Base-by-base conservation (phyloP, 37 sponge, comb jelly and placozoan genomes). In the Aplysina aerophoba region DNA sequence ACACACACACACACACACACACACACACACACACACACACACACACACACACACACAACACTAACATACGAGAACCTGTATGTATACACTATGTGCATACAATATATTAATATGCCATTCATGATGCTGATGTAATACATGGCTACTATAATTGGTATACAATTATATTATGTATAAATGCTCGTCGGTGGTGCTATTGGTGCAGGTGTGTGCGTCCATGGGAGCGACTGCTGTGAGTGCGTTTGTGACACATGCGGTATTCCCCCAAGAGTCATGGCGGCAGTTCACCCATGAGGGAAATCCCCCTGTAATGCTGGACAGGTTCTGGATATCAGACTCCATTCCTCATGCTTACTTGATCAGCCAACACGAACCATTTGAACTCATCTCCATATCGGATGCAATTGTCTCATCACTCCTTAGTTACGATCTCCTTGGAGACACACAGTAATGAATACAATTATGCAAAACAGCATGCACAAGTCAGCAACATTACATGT, bases 311-410 rank as follows among this genome's bases (percentile, higher is more conserved):
- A 2, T 53, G 30, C 80, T 94, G 60, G 80, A 75, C 28, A 87
- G 84, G 4, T 90, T 97, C 64, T 97, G 97, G 97, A 88, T 97
- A 59, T 94, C 97, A 20, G 97, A 97, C 69, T 97, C 97, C 28
- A 79, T 97, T 5, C 97, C 97, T 0, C 85, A 87, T 60, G 90
- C 93, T 19, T 15, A 59, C 36, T 83, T 88, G 15, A 88, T 94
- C 31, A 85, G 57, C 22, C 25, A 69, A 25, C 74, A 86, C 73
- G 58, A 41, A 13, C 97, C 97, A 0, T 97, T 97, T 83, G 83
- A 85, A 38, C 73, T 97, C 20, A 40, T 97, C 55, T 92, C 94
- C 12, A 55, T 97, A 40, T 88, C 87, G 65, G 87, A 87, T 28
- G 84, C 89, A 68, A 92, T 97, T 0, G 90, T 89, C 2, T 88